Percentiles rank a stretch among this genome's conserved stretches.
phyloP scores from a whole-genome alignment of 2,113 vertebrate species.

The Gambusia affinis region DNA sequence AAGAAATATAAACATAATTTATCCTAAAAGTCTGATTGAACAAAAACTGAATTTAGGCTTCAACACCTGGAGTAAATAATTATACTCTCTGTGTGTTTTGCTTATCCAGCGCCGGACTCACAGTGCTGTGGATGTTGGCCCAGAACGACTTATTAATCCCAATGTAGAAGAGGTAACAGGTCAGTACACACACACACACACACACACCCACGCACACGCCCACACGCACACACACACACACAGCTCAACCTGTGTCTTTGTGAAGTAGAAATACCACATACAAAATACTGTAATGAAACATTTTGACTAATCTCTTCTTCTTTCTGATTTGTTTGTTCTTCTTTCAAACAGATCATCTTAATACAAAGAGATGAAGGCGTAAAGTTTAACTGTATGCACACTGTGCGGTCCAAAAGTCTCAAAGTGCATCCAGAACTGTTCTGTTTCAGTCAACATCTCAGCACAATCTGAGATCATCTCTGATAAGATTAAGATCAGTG shows the following conservation, averaged over 20 bases:
- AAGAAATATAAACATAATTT: too few relatives aligned
- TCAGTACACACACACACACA: slow-evolving; percentile 39
- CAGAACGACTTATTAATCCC: slow-evolving; percentile 87
- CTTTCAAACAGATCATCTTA: slow-evolving; percentile 52
- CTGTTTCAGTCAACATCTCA: not conserved
- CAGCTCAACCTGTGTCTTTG: too few relatives aligned
- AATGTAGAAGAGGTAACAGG: slow-evolving; percentile 89
- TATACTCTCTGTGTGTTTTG: not conserved
- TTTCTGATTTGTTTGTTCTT: slow-evolving; percentile 33
- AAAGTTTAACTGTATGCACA: not conserved
- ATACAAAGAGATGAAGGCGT: slow-evolving; percentile 26
- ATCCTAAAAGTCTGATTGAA: too few relatives aligned
- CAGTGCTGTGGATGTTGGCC: slow-evolving; percentile 85
- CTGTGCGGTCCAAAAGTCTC: not conserved
- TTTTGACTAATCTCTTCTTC: slow-evolving; percentile 1
- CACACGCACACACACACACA: too few relatives aligned
- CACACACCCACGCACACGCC: too few relatives aligned
- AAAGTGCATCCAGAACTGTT: too few relatives aligned
- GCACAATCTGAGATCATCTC: not conserved
- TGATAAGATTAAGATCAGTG: not conserved
- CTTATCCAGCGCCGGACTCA: slow-evolving; percentile 82
- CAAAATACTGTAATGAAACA: not conserved
- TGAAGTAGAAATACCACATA: not conserved
- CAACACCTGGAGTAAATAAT: not conserved
- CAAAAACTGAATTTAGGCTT: too few relatives aligned